Evolutionary conservation across 1,140 invertebrate species (phyloP).

Genomic region (Streblospio benedicti): DNA sequence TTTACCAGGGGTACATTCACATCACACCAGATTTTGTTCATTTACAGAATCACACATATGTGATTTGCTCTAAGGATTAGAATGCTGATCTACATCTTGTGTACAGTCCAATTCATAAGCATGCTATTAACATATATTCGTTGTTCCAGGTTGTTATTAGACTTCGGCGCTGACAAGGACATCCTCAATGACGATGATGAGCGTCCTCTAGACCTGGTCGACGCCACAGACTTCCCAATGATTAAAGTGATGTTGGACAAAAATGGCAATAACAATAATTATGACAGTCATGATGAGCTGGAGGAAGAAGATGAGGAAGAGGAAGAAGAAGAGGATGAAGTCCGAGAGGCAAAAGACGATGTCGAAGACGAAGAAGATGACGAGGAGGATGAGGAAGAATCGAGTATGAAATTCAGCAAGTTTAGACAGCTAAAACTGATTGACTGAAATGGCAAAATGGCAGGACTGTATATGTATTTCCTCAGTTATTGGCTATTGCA

Average conservation of each 20-base stretch:
- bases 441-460: no score
- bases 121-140: no score
- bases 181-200: conserved; percentile 40
- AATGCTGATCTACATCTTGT: no score
- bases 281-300: neutral
- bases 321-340: neutral
- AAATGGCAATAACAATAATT: neutral
- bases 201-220: conserved; percentile 43
- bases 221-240: conserved; percentile 23
- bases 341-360: neutral
- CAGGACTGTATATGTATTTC: no score
- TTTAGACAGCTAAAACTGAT: no score
- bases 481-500: no score
- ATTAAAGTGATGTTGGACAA: conserved; percentile 7
- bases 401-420: no score
- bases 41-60: no score
- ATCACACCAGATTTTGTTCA: no score
- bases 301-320: neutral
- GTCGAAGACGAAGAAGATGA: neutral
- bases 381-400: neutral
- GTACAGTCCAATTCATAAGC: no score
- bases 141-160: conserved; percentile 35
- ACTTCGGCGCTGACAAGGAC: conserved; percentile 35
- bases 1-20: no score
- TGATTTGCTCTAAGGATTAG: no score